These are phyloP conservation scores for Tetragnatha montana DNA, from an alignment of 2,888 invertebrate genomes.

Conservation along the genomic window DNA sequence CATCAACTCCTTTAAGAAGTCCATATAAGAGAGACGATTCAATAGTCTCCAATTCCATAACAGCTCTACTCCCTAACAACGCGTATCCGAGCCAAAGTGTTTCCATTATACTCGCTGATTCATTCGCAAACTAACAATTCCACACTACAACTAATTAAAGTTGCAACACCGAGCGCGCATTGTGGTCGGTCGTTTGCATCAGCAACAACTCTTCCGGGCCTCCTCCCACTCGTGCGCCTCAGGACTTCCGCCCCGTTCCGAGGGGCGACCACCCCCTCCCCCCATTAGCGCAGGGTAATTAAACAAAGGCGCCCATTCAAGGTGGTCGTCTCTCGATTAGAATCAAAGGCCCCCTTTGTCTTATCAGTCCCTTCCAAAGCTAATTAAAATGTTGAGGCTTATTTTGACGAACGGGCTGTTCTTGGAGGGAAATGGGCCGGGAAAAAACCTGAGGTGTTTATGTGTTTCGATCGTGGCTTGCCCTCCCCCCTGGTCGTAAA, in stretches of 20 bases:
- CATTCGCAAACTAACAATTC: too few species aligned
- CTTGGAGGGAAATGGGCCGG: neutral
- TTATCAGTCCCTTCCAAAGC: neutral
- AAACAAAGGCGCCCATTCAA: constrained; percentile 14
- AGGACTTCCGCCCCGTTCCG: neutral
- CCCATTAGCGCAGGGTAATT: constrained; percentile 10
- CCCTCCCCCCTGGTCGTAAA: too few species aligned
- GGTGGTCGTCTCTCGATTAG: neutral
- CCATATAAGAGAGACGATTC: too few species aligned
- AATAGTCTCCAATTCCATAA: too few species aligned
- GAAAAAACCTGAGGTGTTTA: neutral
- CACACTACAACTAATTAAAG: too few species aligned
- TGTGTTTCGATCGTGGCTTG: too few species aligned
- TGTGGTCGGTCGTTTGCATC: constrained; percentile 1
- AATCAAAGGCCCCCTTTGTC: neutral
- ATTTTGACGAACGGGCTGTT: neutral
- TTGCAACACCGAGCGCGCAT: too few species aligned
- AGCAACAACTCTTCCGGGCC: neutral
- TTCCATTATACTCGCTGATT: too few species aligned
- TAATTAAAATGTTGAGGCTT: neutral
- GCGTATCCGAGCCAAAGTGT: too few species aligned
- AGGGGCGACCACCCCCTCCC: neutral
- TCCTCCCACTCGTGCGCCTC: neutral
- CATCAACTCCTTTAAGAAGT: too few species aligned
- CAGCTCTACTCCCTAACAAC: too few species aligned